Evolutionary conservation across 1,140 invertebrate genomes (phyloP).

Genomic region (Phortica variegata): DNA sequence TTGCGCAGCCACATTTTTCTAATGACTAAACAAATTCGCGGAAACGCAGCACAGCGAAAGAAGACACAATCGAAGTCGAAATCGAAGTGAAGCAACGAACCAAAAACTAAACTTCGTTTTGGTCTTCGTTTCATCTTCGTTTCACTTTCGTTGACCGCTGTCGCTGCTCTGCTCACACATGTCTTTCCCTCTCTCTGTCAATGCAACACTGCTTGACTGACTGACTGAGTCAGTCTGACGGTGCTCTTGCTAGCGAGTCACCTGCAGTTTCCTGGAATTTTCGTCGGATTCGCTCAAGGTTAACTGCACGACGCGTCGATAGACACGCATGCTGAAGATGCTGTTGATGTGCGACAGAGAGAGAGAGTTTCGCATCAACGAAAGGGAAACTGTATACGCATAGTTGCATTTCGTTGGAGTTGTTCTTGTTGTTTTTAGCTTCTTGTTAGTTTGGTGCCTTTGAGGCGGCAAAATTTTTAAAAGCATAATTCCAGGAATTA

Average conservation of each 20-base stretch:
- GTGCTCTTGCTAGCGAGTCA: constrained; percentile 23
- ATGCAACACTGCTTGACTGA: constrained; percentile 37
- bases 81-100: too few relatives aligned
- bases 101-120: too few relatives aligned
- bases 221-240: constrained; percentile 4
- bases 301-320: constrained; percentile 5
- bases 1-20: constrained; percentile 48
- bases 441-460: constrained; percentile 5
- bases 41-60: constrained; percentile 46
- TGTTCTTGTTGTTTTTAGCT: constrained; percentile 23
- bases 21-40: constrained; percentile 55
- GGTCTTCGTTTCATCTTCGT: too few relatives aligned
- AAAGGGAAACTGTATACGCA: constrained; percentile 27
- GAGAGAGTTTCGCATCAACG: not conserved
- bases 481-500: constrained; percentile 40
- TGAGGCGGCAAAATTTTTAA: constrained; percentile 39
- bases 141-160: too few relatives aligned
- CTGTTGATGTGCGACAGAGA: too few relatives aligned
- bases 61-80: too few relatives aligned
- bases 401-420: constrained; percentile 3
- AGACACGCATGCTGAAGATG: too few relatives aligned
- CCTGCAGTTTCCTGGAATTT: constrained; percentile 49
- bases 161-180: too few relatives aligned
- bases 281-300: constrained; percentile 20
- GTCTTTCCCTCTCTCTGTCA: too few relatives aligned